Evolutionary conservation across 2,113 vertebrate species (phyloP).

Genomic region (Carollia perspicillata): DNA sequence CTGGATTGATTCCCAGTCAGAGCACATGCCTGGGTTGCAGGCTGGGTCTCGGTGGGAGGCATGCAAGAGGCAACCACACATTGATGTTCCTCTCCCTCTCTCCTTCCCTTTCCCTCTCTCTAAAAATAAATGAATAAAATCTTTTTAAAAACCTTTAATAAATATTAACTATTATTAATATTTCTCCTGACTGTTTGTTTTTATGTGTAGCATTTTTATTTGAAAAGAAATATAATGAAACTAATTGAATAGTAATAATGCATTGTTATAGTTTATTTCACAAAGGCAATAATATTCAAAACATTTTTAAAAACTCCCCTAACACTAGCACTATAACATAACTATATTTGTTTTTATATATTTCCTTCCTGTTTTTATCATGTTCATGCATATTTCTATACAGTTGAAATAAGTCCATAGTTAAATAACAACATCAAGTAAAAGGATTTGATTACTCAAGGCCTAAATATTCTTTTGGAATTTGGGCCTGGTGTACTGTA

Average conservation of each 20-base stretch:
- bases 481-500: not conserved
- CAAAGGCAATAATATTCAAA: not conserved
- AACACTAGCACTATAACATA: not conserved
- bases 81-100: too few species aligned
- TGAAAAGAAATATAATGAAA: slow-evolving; percentile 19
- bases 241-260: not conserved
- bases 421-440: not conserved
- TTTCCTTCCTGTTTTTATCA: not conserved
- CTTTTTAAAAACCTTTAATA: not conserved
- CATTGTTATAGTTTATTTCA: not conserved
- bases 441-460: not conserved
- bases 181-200: not conserved
- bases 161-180: not conserved
- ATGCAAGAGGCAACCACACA: too few species aligned
- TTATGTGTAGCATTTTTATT: not conserved
- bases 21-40: too few species aligned
- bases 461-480: not conserved
- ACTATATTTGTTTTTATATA: not conserved
- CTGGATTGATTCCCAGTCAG: too few species aligned
- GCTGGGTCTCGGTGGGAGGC: too few species aligned
- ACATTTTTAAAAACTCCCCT: not conserved
- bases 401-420: not conserved
- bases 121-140: too few species aligned
- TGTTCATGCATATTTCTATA: not conserved
- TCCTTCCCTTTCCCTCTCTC: too few species aligned